Evolutionary conservation across 2,797 vertebrate genomes (phyloP), one percentile per base, ranked within the genome.

Genomic region (Sebastes dallii): DNA sequence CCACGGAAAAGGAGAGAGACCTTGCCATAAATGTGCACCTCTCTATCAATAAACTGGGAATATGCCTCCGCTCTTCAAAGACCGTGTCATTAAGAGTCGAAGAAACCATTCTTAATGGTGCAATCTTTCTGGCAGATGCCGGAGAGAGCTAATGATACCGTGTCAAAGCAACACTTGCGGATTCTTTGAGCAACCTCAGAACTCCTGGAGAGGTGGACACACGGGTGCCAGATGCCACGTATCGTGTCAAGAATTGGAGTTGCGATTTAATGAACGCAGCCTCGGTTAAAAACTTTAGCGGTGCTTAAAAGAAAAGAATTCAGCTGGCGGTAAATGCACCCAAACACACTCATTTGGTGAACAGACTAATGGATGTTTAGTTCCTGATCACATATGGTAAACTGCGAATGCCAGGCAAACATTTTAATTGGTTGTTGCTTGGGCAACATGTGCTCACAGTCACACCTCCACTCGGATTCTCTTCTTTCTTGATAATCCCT

Each of bases 171-270:
- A 46, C 14, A 27, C 80, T 89, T 83, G 80, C 62, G 80, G 78
- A 86, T 76, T 76, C 60, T 79, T 78, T 77, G 69, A 62, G 67
- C 13, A 13, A 69, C 24, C 65, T 20, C 42, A 77, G 64, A 80
- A 72, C 68, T 52, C 24, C 67, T 80, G 82, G 78, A 85, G 76
- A 83, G 85, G 82, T 88, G 88, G 81, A 72, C 77, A 78, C 72
- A 78, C 1, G 72, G 79, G 64, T 76, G 52, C 86, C 90, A 94
- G 81, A 86, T 86, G 88, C 79, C 74, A 75, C 66, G 55, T 68
- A 39, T 36, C 18, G 32, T 34, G 65, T 36, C 8, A n/a, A 82
- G 59, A 84, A 62, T 8, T 2, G 64, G 54, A 74, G 55, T 32
- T 68, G 29, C 61, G 71, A 30, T 86, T 83, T 85, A 87, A 90